Conservation (phyloP, 2,113 vertebrate genomes). For the Thermophis baileyi region DNA sequence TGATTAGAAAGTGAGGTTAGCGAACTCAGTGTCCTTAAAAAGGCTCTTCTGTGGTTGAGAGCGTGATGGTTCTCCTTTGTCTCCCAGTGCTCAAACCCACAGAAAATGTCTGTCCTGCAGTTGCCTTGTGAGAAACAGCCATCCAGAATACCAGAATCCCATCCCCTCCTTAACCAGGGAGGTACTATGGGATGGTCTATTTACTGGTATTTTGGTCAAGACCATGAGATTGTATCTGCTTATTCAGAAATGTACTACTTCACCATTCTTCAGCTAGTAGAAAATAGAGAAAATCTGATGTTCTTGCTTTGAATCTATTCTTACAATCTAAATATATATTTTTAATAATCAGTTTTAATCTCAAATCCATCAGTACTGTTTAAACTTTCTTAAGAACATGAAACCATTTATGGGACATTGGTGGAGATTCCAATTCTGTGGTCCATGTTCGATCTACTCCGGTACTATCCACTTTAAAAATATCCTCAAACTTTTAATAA, state of each 20-base stretch:
- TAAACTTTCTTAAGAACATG: neutral
- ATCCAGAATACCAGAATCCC: neutral
- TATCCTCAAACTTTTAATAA: neutral
- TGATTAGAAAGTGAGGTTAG: neutral
- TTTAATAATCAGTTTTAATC: neutral
- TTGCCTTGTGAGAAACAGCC: neutral
- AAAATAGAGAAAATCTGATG: neutral
- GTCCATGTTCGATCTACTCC: neutral
- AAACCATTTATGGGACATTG: neutral
- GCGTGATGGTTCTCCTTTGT: neutral
- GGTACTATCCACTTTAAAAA: neutral
- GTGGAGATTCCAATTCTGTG: neutral
- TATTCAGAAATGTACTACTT: neutral
- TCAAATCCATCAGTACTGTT: neutral
- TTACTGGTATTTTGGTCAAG: neutral
- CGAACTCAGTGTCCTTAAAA: neutral
- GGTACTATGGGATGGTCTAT: neutral
- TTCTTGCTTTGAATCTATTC: neutral
- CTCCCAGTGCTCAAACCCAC: neutral
- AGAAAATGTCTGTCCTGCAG: neutral
- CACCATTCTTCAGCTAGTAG: neutral
- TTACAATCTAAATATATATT: neutral
- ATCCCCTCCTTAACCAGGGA: neutral
- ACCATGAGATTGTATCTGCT: neutral
- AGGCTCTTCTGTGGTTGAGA: neutral